Evolutionary conservation across 2,888 invertebrate species (phyloP), one percentile per base, ranked within the genome.

Genomic region (Cosmia pyralina): DNA sequence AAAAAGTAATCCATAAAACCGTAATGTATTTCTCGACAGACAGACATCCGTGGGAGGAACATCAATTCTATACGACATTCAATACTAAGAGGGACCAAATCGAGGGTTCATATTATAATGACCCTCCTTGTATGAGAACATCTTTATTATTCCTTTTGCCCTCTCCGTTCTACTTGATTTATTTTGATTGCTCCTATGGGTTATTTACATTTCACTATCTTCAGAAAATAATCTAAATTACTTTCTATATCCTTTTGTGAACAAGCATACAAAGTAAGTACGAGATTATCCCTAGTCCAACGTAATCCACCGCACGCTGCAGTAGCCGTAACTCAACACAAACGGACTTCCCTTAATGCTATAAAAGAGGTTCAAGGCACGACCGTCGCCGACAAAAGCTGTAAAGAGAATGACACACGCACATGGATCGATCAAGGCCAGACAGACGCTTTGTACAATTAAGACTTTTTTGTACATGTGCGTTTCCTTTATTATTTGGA

Each of bases 341-440:
- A 70, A 70, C 53, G 74, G 71, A 83, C 80, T 82, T 84, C 74
- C 78, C 77, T 78, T 84, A 79, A 76, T 84, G 83, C 84, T 83
- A 85, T 88, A 88, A 88, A 90, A 86, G 78, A 78, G 79, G 83
- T 82, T 82, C 79, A 84, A 83, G 86, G 84, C 86, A 87, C 88
- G 86, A 86, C 88, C 84, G 87, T 79, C 87, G 82, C 82, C 85
- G 82, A 78, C 84, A 79, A 87, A 85, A 85, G 86, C 88, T 89
- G 88, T 91, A 91, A 90, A 90, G 85, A 85, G 89, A 91, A 88
- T 90, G 91, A 91, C 89, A 92, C 92, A 92, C 93, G 91, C 92
- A 89, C 88, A 81, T 85, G 90, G 93, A 93, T 95, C 94, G 94
- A 95, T 94, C 94, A 94, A 94, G 93, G 94, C 91, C 93, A 94